Percentiles rank a stretch among this genome's conserved stretches.
phyloP scores from a whole-genome alignment of 2,113 vertebrate genomes.

The Pristiophorus japonicus region DNA sequence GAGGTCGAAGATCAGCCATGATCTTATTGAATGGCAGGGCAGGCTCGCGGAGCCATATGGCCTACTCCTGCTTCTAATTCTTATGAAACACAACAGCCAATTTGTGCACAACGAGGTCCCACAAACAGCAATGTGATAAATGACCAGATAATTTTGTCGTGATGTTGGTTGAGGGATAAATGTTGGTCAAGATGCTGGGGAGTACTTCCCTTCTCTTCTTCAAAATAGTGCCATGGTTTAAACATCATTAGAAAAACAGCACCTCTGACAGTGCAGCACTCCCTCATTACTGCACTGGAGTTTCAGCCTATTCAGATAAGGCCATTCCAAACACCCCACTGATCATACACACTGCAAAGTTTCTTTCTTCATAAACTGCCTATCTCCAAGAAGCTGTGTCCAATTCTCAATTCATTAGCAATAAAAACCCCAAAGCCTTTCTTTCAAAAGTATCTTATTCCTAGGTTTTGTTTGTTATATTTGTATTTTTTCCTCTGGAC shows the following conservation, averaged over 20 bases:
- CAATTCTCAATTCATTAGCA: not conserved
- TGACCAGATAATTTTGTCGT: not conserved
- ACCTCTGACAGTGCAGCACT: not conserved
- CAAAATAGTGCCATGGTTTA: not conserved
- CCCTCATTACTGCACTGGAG: not conserved
- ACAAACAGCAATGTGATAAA: not conserved
- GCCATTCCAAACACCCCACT: not conserved
- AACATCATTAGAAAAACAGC: not conserved
- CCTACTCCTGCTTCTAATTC: no score
- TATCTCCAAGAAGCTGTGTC: not conserved
- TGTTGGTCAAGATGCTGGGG: not conserved
- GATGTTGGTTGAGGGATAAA: not conserved
- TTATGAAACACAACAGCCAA: not conserved
- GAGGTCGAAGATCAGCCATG: no score
- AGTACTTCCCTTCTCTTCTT: not conserved
- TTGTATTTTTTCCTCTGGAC: not conserved
- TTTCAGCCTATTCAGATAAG: not conserved
- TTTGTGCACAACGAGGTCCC: not conserved
- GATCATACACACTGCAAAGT: not conserved
- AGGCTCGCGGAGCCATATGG: no score
- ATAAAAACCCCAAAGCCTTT: not conserved
- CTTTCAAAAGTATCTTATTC: not conserved
- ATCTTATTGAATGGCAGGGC: no score
- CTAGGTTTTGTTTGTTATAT: no score
- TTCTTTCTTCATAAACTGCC: not conserved